Conservation (phyloP, 1,140 invertebrate genomes). For the Mizuhopecten yessoensis region DNA sequence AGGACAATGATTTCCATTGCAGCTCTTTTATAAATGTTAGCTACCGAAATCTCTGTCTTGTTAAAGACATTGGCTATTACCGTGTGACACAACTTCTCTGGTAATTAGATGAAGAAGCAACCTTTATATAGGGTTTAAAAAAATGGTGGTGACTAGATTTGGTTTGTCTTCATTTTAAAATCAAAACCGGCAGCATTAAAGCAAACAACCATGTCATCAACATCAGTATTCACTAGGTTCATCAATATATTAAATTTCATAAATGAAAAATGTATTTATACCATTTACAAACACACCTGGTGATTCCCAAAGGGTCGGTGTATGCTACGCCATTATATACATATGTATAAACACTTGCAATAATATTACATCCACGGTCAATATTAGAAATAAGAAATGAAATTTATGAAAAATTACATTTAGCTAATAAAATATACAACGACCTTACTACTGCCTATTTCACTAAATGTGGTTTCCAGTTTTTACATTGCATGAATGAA, state of each 20-base stretch:
- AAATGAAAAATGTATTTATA: neutral
- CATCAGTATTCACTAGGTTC: neutral
- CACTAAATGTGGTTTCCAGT: neutral
- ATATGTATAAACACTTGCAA: neutral
- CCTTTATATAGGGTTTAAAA: neutral
- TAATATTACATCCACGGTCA: neutral
- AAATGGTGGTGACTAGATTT: neutral
- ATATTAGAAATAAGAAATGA: neutral
- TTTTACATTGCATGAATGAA: neutral
- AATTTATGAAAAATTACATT: neutral
- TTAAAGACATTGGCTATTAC: neutral
- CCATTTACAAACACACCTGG: neutral
- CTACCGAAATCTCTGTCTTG: neutral
- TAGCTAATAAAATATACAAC: neutral
- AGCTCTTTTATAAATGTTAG: neutral
- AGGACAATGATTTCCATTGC: no score
- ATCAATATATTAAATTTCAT: neutral
- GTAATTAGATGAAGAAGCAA: neutral
- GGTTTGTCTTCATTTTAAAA: neutral
- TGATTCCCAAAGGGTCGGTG: neutral
- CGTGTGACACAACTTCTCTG: neutral
- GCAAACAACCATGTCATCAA: neutral
- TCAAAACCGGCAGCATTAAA: conserved; percentile 15
- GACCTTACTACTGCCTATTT: neutral
- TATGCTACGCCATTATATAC: neutral